Base-by-base conservation (phyloP, 2,113 vertebrate species). In the Leucopternis melanops region DNA sequence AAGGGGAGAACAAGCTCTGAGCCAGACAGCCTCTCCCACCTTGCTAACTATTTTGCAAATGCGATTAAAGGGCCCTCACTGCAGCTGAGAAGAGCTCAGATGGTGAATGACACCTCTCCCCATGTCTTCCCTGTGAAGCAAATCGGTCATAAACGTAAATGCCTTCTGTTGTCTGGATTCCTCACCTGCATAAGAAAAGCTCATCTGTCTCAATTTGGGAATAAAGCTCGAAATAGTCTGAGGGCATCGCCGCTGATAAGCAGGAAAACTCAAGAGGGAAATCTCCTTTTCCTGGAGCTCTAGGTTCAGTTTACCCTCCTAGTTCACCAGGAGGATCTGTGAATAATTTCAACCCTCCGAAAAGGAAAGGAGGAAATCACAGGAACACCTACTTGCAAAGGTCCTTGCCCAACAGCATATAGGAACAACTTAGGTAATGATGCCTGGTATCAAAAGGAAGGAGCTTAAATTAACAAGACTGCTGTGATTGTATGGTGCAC, bases 1-100 rank as follows among this genome's bases (percentile, higher is more conserved):
- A 67, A 0, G 0, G 23, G 20, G 23, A 61, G 61, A 71, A 42
- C 6, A 19, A 89, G 20, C 2, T 63, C 10, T 2, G 1, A 78
- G 57, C 9, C 47, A 63, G 10, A 21, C 26, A 78, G 12, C 14
- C 9, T 86, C 45, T 66, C 21, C 22, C 32, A 31, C 8, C 38
- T 66, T 67, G 13, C 9, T 70, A n/a, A 47, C 5, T 9, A 14
- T 78, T 91, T 92, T 55, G 27, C 29, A 75, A 67, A 74, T 47
- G 18, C 1, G 1, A 58, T 42, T 82, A 59, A 36, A 88, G 2
- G 16, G 63, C 16, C 34, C 49, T 81, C 34, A 44, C 38, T 81
- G n/a, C 54, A 40, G 49, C 16, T 95, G 22, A 84, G 47, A 79
- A 85, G 7, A 83, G 5, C 9, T 58, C 47, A 45, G 20, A 29